Base-by-base conservation (phyloP, 2,113 vertebrate species). In the human region DNA sequence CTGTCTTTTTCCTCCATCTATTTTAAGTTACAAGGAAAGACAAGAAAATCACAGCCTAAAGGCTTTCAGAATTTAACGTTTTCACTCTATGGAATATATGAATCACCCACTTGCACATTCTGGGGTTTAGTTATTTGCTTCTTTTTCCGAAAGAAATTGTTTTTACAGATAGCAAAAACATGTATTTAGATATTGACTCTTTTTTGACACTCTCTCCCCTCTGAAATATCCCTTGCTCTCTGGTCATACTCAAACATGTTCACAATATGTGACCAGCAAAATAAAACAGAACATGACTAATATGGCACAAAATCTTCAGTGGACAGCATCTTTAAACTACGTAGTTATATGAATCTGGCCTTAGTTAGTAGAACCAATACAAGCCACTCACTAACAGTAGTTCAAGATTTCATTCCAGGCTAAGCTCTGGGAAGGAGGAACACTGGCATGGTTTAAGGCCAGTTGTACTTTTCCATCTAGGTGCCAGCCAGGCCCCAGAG, bases 1-100 rank as follows among this genome's bases (percentile, higher is more conserved):
- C 98, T 96, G 96, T 96, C 97, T 95, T 86, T 96, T 97, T 76
- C 87, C 93, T 93, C 96, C 86, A 85, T 97, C 96, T 97, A 98
- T 98, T 97, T 98, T 98, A 98, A 97, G 97, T 97, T 97, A 95
- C 93, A 98, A 89, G 75, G 79, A 97, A 95, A 98, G 96, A 97
- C 97, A 97, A 98, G 98, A 98, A 98, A 98, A 98, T 98, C 91
- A 94, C 94, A 97, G 98, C 96, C 97, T 97, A 95, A 97, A 97
- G 97, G 89, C 94, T 94, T 97, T 97, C 79, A 93, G 95, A 96
- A 97, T 98, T 97, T 97, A 97, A 96, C 43, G 48, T 96, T 98
- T 97, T 97, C 86, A 97, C 96, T 96, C 91, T 87, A 93, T 94
- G 94, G 96, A 98, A 98, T 95, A 93, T 94, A 97, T 97, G 96